These are phyloP conservation scores for Ichneumon xanthorius DNA, from an alignment of 2,888 invertebrate genomes.

Conservation along the genomic window DNA sequence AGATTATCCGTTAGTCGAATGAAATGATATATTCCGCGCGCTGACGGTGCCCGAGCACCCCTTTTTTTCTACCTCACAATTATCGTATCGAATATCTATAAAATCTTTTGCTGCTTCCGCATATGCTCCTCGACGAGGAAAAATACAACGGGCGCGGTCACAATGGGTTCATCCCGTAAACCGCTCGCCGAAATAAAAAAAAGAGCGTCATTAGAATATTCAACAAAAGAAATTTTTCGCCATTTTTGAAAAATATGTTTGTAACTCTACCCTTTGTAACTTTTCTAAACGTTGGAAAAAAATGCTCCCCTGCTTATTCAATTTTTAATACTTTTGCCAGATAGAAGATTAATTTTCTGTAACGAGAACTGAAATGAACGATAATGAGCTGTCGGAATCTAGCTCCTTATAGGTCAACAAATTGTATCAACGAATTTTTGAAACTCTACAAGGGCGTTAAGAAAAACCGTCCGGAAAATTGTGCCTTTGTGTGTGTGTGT, in stretches of 20 bases:
- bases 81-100: slow-evolving; percentile 17
- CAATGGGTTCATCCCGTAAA: not conserved
- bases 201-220: not conserved
- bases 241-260: too few species aligned
- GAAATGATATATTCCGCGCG: slow-evolving; percentile 17
- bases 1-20: slow-evolving; percentile 4
- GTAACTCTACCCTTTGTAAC: too few species aligned
- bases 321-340: too few species aligned
- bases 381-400: not conserved
- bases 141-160: not conserved
- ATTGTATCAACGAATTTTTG: not conserved
- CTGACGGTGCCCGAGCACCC: not conserved
- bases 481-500: not conserved
- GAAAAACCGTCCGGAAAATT: slow-evolving; percentile 21
- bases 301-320: too few species aligned
- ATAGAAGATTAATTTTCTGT: too few species aligned
- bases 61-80: not conserved
- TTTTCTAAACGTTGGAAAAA: too few species aligned
- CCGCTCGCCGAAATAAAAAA: not conserved
- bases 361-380: not conserved
- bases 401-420: not conserved
- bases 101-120: not conserved
- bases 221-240: not conserved
- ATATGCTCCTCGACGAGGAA: not conserved
- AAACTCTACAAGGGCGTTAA: not conserved